Conservation (phyloP, 2,113 vertebrate species). For the Smithornis capensis region DNA sequence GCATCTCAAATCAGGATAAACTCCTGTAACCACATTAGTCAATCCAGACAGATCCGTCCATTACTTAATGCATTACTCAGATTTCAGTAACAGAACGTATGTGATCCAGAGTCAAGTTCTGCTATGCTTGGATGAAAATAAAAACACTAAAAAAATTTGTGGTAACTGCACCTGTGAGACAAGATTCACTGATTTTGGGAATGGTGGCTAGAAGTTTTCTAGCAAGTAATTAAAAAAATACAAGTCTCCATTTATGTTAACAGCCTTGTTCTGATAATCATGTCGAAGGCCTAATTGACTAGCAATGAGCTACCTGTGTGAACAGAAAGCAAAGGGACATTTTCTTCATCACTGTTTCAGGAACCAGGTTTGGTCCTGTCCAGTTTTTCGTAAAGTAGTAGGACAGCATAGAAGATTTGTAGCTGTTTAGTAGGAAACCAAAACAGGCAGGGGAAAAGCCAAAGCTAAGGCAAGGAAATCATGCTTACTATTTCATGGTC, state of each 20-base stretch:
- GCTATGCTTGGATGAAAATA: conserved; percentile 72
- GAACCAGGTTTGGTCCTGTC: conserved; percentile 19
- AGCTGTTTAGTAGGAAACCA: conserved; percentile 43
- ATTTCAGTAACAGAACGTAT: conserved; percentile 61
- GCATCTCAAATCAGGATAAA: conserved; percentile 44
- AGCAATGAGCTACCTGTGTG: conserved; percentile 53
- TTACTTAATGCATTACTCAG: conserved; percentile 75
- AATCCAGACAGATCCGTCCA: conserved; percentile 55
- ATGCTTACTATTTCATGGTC: background rate
- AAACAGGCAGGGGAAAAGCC: conserved; percentile 26
- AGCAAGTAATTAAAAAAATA: conserved; percentile 44
- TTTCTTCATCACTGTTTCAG: conserved; percentile 38
- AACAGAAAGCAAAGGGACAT: conserved; percentile 50
- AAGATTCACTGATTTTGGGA: conserved; percentile 52
- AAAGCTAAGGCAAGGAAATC: conserved; percentile 48
- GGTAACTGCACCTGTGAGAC: conserved; percentile 71
- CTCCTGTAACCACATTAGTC: conserved; percentile 44
- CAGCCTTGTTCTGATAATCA: conserved; percentile 27
- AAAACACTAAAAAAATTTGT: conserved; percentile 53
- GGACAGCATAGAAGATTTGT: conserved; percentile 8
- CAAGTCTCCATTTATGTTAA: background rate
- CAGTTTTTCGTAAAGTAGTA: conserved; percentile 46
- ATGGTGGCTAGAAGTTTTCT: conserved; percentile 43
- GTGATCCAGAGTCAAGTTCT: conserved; percentile 68
- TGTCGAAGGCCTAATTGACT: conserved; percentile 43